These are phyloP conservation scores for Spilogale gracilis DNA, from an alignment of 2,113 vertebrate genomes.

Conservation along the genomic window DNA sequence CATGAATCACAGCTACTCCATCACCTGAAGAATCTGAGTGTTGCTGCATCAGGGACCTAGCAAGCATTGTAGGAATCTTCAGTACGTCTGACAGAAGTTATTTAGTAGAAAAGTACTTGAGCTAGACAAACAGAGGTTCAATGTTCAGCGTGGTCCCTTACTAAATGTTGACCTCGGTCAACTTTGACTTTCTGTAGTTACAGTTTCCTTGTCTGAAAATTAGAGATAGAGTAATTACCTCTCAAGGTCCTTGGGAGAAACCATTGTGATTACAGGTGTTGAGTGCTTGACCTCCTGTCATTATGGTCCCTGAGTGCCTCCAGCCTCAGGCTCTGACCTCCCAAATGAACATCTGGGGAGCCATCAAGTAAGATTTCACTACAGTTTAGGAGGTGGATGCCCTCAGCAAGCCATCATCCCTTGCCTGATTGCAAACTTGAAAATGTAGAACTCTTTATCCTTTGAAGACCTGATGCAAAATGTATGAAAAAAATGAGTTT, in stretches of 20 bases:
- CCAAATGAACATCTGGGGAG: not conserved
- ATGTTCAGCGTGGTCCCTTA: not conserved
- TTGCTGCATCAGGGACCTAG: fast-evolving
- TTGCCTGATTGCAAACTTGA: not conserved
- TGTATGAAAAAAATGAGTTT: not conserved
- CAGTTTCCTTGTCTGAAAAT: not conserved
- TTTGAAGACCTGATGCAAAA: not conserved
- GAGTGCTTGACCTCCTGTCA: not conserved
- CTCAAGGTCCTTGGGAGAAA: not conserved
- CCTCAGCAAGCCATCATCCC: not conserved
- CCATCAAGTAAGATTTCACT: not conserved
- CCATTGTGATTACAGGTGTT: not conserved
- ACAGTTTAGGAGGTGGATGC: not conserved
- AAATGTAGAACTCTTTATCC: not conserved
- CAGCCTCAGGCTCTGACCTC: not conserved
- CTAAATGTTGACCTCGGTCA: not conserved
- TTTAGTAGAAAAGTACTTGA: not conserved
- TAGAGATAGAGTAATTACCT: not conserved
- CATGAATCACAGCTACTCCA: not conserved
- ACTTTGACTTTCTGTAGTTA: not conserved
- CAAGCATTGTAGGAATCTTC: not conserved
- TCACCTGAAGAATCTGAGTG: not conserved
- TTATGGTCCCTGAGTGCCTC: not conserved
- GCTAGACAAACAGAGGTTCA: not conserved
- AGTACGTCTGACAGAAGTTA: not conserved